Conservation (phyloP, 2,888 invertebrate genomes). For the Nomada fucata region DNA sequence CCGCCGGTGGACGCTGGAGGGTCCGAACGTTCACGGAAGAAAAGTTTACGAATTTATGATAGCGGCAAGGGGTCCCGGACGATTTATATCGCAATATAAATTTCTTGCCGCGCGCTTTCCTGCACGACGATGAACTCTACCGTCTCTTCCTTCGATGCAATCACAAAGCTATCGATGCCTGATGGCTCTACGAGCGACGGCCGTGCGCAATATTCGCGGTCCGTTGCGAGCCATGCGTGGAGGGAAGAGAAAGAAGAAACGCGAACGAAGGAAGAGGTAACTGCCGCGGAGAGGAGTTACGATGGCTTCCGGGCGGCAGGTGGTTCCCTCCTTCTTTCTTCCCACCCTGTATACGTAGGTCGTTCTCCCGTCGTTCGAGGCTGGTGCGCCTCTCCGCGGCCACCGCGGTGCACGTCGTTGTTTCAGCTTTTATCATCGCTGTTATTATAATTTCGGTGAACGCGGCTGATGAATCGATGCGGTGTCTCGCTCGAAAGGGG, state of each 20-base stretch:
- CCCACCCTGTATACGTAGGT: constrained; percentile 9
- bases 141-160: constrained; percentile 56
- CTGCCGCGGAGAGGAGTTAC: constrained; percentile 50
- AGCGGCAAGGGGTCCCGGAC: constrained; percentile 20
- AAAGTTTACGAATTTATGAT: constrained; percentile 52
- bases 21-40: not conserved
- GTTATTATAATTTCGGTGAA: constrained; percentile 79
- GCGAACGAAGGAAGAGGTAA: constrained; percentile 30
- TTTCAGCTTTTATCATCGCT: constrained; percentile 75
- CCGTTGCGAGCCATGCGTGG: constrained; percentile 17
- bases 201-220: constrained; percentile 41
- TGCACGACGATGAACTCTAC: constrained; percentile 23
- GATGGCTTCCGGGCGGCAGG: constrained; percentile 71
- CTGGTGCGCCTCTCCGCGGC: constrained; percentile 33
- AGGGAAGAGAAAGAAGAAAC: constrained; percentile 47
- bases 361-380: constrained; percentile 57
- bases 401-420: constrained; percentile 52
- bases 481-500: constrained; percentile 40
- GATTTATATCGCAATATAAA: constrained; percentile 60
- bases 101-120: constrained; percentile 42
- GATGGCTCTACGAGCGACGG: constrained; percentile 56
- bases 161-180: constrained; percentile 67
- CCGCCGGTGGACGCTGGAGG: not conserved
- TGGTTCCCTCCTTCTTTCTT: constrained; percentile 55
- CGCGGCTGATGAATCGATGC: constrained; percentile 75